These are phyloP conservation scores for Telenomus remus DNA, from an alignment of 1,140 invertebrate species.

Conservation along the genomic window DNA sequence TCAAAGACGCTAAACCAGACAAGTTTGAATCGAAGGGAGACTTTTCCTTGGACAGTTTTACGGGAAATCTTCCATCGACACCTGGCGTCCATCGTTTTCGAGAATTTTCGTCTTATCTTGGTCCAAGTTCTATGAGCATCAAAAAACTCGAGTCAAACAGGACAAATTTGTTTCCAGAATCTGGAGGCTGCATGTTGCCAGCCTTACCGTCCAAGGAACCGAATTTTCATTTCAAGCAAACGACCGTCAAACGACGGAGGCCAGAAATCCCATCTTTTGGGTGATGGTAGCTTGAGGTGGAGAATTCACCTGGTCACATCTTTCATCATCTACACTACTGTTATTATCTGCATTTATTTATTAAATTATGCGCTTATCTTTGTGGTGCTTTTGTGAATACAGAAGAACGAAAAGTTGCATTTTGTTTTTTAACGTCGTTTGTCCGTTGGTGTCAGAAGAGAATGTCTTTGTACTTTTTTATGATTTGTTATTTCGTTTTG, in stretches of 20 bases:
- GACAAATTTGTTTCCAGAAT: conserved; percentile 48
- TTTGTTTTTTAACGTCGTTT: not conserved
- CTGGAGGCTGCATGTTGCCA: conserved; percentile 41
- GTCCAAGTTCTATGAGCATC: conserved; percentile 65
- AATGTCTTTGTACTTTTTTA: too few species aligned
- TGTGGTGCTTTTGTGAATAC: conserved; percentile 19
- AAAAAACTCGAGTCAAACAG: conserved; percentile 61
- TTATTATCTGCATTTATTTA: conserved; percentile 36
- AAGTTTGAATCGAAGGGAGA: conserved; percentile 42
- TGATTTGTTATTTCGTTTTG: too few species aligned
- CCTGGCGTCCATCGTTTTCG: conserved; percentile 46
- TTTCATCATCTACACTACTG: conserved; percentile 32
- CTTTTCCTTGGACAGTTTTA: conserved; percentile 20
- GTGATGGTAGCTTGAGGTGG: conserved; percentile 23
- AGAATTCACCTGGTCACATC: conserved; percentile 13
- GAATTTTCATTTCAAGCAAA: conserved; percentile 31
- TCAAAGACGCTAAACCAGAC: conserved; percentile 54
- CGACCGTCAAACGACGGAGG: conserved; percentile 45
- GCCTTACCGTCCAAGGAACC: conserved; percentile 44
- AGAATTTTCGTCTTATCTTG: conserved; percentile 61
- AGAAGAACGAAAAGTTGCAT: not conserved
- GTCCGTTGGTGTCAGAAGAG: too few species aligned
- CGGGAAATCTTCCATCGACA: conserved; percentile 39
- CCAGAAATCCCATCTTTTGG: conserved; percentile 50
- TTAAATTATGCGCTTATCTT: conserved; percentile 39